Evolutionary conservation across 2,797 vertebrate species (phyloP).

Genomic region (Peromyscus eremicus): DNA sequence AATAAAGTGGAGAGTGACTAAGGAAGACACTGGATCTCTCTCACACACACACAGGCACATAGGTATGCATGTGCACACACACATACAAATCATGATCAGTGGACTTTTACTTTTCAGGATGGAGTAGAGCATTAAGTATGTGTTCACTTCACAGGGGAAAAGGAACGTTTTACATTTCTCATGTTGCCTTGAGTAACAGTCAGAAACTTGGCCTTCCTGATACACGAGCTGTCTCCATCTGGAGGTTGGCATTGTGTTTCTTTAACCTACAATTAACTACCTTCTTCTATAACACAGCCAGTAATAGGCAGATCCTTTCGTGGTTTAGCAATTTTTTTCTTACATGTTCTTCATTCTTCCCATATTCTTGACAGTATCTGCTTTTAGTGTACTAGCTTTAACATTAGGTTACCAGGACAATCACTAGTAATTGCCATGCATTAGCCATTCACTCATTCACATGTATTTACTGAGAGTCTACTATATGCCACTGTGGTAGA

Average conservation of each 20-base stretch:
- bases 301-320: slow-evolving; percentile 65
- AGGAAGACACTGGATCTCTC: neutral
- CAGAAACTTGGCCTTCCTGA: slow-evolving; percentile 63
- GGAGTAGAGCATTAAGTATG: slow-evolving; percentile 34
- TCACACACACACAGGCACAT: neutral
- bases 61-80: no score
- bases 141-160: neutral
- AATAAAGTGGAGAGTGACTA: neutral
- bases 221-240: slow-evolving; percentile 60
- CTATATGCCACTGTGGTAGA: neutral
- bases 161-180: slow-evolving; percentile 68
- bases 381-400: slow-evolving; percentile 12
- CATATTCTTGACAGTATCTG: neutral
- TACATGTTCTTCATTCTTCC: slow-evolving; percentile 33
- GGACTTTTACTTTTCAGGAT: neutral
- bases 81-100: neutral
- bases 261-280: slow-evolving; percentile 80
- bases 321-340: slow-evolving; percentile 22
- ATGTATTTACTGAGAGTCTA: neutral
- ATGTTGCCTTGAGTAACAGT: slow-evolving; percentile 69
- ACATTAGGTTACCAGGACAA: neutral
- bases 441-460: neutral
- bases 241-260: slow-evolving; percentile 69
- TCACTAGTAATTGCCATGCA: neutral
- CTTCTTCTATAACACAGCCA: slow-evolving; percentile 38